A percentile compares a stretch with the other conserved stretches of the same genome.
phyloP scores from a whole-genome alignment of 2,113 vertebrate genomes.

The Triplophysa rosa region DNA sequence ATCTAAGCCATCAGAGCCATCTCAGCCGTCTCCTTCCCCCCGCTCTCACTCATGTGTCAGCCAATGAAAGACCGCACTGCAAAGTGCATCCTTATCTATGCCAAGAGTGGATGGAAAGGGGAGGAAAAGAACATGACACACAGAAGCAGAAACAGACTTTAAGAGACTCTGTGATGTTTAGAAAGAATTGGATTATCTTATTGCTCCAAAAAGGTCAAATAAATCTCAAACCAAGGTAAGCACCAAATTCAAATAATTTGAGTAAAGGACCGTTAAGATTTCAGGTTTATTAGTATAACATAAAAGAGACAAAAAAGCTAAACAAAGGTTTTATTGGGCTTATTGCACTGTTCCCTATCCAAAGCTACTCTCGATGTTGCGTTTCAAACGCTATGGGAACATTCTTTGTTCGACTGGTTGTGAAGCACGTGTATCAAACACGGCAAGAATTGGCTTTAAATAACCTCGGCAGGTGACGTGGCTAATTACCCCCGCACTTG shows the following conservation, averaged over 20 bases:
- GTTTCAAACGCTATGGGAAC: too few relatives aligned
- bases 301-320: neutral
- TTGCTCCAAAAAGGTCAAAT: neutral
- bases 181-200: slow-evolving; percentile 4
- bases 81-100: slow-evolving; percentile 20
- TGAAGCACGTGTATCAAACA: too few relatives aligned
- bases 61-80: slow-evolving; percentile 12
- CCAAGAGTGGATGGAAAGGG: slow-evolving; percentile 10
- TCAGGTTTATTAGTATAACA: slow-evolving; percentile 18
- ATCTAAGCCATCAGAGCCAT: neutral
- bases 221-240: neutral
- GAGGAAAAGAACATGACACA: neutral
- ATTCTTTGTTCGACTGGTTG: too few relatives aligned
- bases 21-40: neutral
- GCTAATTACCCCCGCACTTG: too few relatives aligned
- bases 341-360: too few relatives aligned
- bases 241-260: neutral
- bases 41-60: neutral
- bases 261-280: neutral
- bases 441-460: too few relatives aligned
- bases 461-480: too few relatives aligned
- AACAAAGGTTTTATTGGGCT: too few relatives aligned
- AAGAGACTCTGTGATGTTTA: neutral
- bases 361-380: too few relatives aligned
- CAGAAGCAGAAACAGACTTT: slow-evolving; percentile 23